Conservation (phyloP, 1,140 invertebrate species). For the Druon quercuslanigerum region DNA sequence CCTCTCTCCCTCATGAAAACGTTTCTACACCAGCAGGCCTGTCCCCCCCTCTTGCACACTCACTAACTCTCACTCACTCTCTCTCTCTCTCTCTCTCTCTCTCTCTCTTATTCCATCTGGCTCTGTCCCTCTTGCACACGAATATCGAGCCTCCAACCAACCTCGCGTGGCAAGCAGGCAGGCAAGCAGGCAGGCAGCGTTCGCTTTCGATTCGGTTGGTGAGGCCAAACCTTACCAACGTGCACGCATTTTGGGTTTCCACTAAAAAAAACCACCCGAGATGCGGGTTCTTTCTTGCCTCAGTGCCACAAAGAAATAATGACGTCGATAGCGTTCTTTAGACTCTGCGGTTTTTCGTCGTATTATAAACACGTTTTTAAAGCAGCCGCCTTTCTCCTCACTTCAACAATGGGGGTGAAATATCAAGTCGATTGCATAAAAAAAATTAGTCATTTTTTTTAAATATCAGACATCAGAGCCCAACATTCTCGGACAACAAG, state of each 20-base stretch:
- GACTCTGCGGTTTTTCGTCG: slow-evolving; percentile 24
- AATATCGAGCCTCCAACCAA: slow-evolving; percentile 45
- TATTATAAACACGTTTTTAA: slow-evolving; percentile 25
- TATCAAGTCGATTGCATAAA: background rate
- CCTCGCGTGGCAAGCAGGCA: slow-evolving; percentile 50
- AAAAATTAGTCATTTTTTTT: background rate
- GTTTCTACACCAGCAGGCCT: slow-evolving; percentile 16
- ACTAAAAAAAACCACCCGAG: background rate
- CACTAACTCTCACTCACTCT: slow-evolving; percentile 9
- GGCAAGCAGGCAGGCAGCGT: slow-evolving; percentile 44
- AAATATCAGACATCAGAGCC: background rate
- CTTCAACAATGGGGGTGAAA: slow-evolving; percentile 7
- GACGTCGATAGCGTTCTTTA: slow-evolving; percentile 27
- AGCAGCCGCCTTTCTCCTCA: slow-evolving; percentile 20
- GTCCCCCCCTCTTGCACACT: slow-evolving; percentile 33
- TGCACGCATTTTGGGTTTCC: slow-evolving; percentile 31
- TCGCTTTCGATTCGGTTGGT: slow-evolving; percentile 56
- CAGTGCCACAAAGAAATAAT: slow-evolving; percentile 29
- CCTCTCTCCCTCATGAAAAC: slow-evolving; percentile 34
- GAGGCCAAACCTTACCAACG: slow-evolving; percentile 47
- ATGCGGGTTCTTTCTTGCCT: slow-evolving; percentile 17
- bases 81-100: slow-evolving; percentile 36
- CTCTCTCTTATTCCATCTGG: slow-evolving; percentile 34
- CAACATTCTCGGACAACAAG: no score
- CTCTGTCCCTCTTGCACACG: slow-evolving; percentile 37